These are phyloP conservation scores for Hystrix cristata DNA, from an alignment of 2,113 vertebrate genomes.

Conservation along the genomic window DNA sequence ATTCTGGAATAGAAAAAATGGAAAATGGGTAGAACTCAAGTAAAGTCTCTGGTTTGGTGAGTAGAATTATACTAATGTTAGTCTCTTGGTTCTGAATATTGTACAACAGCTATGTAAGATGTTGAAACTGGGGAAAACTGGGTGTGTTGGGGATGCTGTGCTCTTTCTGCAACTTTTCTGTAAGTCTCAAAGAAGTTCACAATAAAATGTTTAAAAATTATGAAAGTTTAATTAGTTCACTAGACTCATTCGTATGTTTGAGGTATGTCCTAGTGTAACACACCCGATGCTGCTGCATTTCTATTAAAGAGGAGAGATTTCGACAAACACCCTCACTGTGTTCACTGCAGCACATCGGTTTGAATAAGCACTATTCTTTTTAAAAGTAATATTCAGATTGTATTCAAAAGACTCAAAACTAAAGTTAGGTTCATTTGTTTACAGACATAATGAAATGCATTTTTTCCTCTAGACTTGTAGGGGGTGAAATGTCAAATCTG, in stretches of 20 bases:
- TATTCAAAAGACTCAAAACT: neutral
- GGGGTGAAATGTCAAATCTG: neutral
- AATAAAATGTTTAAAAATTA: neutral
- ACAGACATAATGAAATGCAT: neutral
- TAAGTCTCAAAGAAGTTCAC: conserved; percentile 26
- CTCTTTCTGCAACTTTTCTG: neutral
- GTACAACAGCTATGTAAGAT: neutral
- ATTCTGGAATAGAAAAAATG: neutral
- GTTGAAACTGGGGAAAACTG: neutral
- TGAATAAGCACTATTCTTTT: neutral
- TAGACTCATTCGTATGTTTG: neutral
- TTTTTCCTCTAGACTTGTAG: neutral
- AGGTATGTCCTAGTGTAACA: neutral
- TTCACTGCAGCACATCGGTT: neutral
- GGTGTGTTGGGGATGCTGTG: neutral
- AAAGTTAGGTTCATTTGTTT: neutral
- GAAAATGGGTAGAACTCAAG: neutral
- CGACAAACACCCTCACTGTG: neutral
- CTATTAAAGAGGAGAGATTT: neutral
- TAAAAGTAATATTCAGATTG: neutral
- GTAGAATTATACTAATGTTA: neutral
- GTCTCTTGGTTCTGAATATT: neutral
- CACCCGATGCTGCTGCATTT: neutral
- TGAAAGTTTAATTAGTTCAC: neutral
- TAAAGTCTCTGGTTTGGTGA: neutral